A percentile compares a stretch with the other conserved stretches of the same genome.
Conservation (phyloP, 2,113 vertebrate species). For the Tinamus guttatus region DNA sequence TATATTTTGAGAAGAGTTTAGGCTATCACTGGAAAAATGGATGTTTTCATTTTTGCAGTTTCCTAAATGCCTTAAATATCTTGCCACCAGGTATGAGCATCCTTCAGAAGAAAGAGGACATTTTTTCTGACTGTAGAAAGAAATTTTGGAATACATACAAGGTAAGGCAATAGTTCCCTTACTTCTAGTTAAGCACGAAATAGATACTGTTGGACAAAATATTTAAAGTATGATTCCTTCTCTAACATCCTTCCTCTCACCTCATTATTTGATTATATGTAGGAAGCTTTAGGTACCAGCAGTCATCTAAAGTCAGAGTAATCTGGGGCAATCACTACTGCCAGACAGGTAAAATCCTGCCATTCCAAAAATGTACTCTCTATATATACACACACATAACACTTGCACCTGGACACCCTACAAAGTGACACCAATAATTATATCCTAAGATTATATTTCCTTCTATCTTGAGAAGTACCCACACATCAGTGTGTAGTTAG, state of each 20-base stretch:
- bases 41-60: background rate
- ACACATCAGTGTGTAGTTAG: background rate
- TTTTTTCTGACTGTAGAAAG: slow-evolving; percentile 86
- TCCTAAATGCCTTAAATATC: slow-evolving; percentile 41
- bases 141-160: slow-evolving; percentile 93
- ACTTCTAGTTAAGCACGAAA: background rate
- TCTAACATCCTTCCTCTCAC: background rate
- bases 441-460: background rate
- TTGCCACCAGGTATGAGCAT: slow-evolving; percentile 85
- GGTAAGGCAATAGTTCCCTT: slow-evolving; percentile 73
- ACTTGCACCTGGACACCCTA: background rate
- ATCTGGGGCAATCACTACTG: background rate
- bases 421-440: background rate
- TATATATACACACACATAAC: background rate
- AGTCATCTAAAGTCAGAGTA: background rate
- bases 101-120: slow-evolving; percentile 88
- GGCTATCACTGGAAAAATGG: background rate
- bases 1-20: background rate
- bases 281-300: background rate
- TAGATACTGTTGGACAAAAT: background rate
- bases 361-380: background rate
- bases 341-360: background rate
- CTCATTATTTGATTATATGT: background rate
- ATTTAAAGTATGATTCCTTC: background rate
- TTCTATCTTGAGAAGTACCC: background rate